A percentile compares a stretch with the other conserved stretches of the same genome.
Conservation (phyloP, 1,140 invertebrate genomes). For the Harpegnathos saltator region DNA sequence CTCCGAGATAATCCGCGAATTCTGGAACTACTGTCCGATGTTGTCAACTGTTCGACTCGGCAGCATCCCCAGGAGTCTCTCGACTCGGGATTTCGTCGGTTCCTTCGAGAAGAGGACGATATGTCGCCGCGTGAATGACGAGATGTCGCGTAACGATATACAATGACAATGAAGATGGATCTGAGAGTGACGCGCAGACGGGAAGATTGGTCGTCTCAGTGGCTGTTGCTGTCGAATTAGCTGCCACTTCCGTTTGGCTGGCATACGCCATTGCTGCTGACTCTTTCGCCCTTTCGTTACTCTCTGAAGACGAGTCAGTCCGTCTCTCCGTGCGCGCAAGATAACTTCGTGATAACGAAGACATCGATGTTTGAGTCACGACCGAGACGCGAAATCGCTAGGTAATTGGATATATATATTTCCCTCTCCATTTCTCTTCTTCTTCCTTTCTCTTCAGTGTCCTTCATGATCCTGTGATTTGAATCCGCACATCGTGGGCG, state of each 20-base stretch:
- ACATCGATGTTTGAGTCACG: conserved; percentile 48
- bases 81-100: neutral
- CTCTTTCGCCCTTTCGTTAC: conserved; percentile 53
- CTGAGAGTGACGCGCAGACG: conserved; percentile 54
- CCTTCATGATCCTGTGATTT: too few relatives aligned
- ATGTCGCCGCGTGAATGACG: conserved; percentile 37
- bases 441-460: too few relatives aligned
- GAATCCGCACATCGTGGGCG: too few relatives aligned
- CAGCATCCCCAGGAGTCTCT: neutral
- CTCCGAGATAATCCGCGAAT: neutral
- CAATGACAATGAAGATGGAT: conserved; percentile 64
- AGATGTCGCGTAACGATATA: conserved; percentile 57
- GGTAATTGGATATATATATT: too few relatives aligned
- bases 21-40: conserved; percentile 1
- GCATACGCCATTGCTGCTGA: neutral
- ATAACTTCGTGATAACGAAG: conserved; percentile 78
- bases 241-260: conserved; percentile 17
- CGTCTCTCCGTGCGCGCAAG: conserved; percentile 75
- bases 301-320: conserved; percentile 76
- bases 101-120: conserved; percentile 12
- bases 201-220: conserved; percentile 46
- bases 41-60: neutral
- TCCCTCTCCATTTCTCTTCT: too few relatives aligned
- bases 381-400: neutral
- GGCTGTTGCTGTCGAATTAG: too few relatives aligned